phyloP scores from a whole-genome alignment of 2,888 invertebrate genomes.

The Acleris holmiana region DNA sequence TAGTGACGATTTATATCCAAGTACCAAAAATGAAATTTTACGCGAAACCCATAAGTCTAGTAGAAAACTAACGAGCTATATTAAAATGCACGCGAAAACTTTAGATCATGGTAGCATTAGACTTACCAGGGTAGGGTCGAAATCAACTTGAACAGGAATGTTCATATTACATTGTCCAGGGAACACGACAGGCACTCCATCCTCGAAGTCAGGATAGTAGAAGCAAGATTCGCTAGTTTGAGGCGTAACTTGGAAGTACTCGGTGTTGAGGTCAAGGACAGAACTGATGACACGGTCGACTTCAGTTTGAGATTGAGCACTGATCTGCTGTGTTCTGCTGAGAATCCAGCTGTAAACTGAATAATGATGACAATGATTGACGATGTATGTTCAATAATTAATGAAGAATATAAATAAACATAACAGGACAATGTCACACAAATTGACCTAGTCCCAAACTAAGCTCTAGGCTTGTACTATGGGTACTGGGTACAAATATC shows the following conservation, averaged over 20 bases:
- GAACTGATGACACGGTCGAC: neutral
- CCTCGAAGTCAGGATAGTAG: slow-evolving; percentile 6
- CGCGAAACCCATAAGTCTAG: too few relatives aligned
- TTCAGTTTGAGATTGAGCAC: neutral
- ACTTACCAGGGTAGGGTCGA: slow-evolving; percentile 16
- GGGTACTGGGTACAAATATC: too few relatives aligned
- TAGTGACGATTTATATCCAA: too few relatives aligned
- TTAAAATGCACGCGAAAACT: too few relatives aligned
- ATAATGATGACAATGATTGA: too few relatives aligned
- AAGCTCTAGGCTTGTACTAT: too few relatives aligned
- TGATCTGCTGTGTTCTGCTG: neutral
- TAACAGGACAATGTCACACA: too few relatives aligned
- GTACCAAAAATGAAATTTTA: too few relatives aligned
- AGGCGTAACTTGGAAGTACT: neutral
- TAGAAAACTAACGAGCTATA: too few relatives aligned
- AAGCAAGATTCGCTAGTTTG: slow-evolving; percentile 5
- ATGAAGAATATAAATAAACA: too few relatives aligned
- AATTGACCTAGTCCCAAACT: too few relatives aligned
- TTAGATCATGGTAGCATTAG: neutral
- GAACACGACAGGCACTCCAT: slow-evolving; percentile 13
- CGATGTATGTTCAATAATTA: too few relatives aligned
- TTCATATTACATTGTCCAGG: slow-evolving; percentile 18
- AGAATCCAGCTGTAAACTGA: neutral
- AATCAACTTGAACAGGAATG: slow-evolving; percentile 21
- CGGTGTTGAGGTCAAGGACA: neutral